phyloP scores from a whole-genome alignment of 2,113 vertebrate species.

The Otolemur garnettii region DNA sequence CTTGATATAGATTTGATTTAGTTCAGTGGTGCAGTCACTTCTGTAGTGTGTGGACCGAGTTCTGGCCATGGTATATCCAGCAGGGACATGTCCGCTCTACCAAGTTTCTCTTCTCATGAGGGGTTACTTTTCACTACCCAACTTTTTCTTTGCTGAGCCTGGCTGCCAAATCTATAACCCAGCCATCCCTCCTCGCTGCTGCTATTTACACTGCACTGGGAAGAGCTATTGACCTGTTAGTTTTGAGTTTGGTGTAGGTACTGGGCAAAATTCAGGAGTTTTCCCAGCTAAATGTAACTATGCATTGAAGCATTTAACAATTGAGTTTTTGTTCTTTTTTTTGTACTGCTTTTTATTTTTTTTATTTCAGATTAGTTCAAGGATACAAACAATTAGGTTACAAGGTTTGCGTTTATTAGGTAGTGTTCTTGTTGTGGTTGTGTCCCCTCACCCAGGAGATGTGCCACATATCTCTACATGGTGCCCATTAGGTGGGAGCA shows the following conservation, averaged over 20 bases:
- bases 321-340: background rate
- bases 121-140: background rate
- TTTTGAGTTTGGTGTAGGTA: background rate
- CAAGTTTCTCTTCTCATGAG: background rate
- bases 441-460: too few species aligned
- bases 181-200: background rate
- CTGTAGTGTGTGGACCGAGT: rapidly evolving
- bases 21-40: background rate
- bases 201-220: rapidly evolving
- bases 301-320: background rate
- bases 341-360: background rate
- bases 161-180: too few species aligned
- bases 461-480: too few species aligned
- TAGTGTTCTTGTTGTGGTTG: too few species aligned
- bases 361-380: too few species aligned
- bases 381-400: too few species aligned
- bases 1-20: background rate
- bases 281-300: background rate
- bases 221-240: background rate
- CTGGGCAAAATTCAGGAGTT: background rate
- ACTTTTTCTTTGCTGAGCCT: background rate
- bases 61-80: background rate
- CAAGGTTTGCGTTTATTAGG: too few species aligned
- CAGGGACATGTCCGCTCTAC: background rate
- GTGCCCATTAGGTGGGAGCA: too few species aligned